Evolutionary conservation across 2,797 vertebrate species (phyloP).

Genomic region (Huso huso): DNA sequence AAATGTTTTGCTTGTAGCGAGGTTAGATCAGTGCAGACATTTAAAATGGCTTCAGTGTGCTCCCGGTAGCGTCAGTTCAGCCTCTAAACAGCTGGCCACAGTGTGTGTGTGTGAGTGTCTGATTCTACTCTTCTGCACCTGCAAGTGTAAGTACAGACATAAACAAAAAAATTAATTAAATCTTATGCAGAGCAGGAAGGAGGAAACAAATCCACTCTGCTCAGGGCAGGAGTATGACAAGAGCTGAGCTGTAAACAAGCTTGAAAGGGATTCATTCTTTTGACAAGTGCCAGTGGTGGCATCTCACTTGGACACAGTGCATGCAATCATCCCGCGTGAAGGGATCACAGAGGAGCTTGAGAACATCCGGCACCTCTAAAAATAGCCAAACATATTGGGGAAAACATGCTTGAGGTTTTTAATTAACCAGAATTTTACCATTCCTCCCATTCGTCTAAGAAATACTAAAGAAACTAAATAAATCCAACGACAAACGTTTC

Average conservation of each 20-base stretch:
- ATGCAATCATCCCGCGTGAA: conserved; percentile 51
- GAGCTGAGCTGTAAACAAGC: conserved; percentile 67
- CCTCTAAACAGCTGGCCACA: conserved; percentile 56
- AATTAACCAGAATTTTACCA: neutral
- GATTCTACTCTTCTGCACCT: conserved; percentile 55
- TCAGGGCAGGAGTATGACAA: conserved; percentile 64
- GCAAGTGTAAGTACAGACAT: conserved; percentile 56
- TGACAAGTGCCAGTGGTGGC: conserved; percentile 63
- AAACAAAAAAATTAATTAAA: conserved; percentile 62
- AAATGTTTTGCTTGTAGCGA: neutral
- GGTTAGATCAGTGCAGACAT: neutral
- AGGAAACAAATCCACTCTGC: conserved; percentile 34
- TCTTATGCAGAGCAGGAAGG: conserved; percentile 45
- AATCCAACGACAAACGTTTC: too few relatives aligned
- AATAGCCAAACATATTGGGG: conserved; percentile 46
- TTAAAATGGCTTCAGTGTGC: neutral
- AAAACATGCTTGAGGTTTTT: neutral
- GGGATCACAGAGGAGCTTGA: conserved; percentile 41
- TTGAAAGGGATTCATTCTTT: conserved; percentile 67
- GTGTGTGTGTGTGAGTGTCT: conserved; percentile 5
- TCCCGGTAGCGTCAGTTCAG: conserved; percentile 22
- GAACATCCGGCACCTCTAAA: conserved; percentile 42
- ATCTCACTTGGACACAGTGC: conserved; percentile 54
- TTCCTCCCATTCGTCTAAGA: too few relatives aligned
- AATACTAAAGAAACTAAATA: too few relatives aligned